phyloP scores from a whole-genome alignment of 1,140 invertebrate species.

The Portunus trituberculatus region DNA sequence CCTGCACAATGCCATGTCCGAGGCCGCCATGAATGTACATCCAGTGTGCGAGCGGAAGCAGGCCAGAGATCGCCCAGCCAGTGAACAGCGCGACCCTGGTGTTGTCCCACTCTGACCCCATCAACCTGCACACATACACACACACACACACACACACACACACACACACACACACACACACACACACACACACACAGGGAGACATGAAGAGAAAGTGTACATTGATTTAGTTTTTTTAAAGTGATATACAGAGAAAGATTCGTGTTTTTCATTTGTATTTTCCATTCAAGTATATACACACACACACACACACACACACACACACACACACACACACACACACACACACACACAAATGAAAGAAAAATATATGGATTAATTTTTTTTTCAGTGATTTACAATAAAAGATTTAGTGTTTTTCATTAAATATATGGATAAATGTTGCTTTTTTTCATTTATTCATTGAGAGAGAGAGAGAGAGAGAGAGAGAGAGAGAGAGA shows the following conservation, averaged over 20 bases:
- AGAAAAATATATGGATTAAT: too few relatives aligned
- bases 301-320: background rate
- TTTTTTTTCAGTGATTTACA: too few relatives aligned
- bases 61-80: constrained; percentile 92
- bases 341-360: background rate
- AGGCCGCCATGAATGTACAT: constrained; percentile 92
- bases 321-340: background rate
- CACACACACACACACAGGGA: background rate
- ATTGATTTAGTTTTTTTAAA: too few relatives aligned
- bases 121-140: constrained; percentile 76
- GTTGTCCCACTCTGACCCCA: constrained; percentile 79
- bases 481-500: too few relatives aligned
- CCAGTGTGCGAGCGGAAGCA: constrained; percentile 96
- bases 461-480: too few relatives aligned
- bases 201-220: too few relatives aligned
- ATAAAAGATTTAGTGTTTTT: too few relatives aligned
- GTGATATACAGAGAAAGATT: too few relatives aligned
- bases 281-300: background rate
- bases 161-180: background rate
- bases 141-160: background rate
- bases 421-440: too few relatives aligned
- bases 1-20: constrained; percentile 80
- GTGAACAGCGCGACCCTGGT: constrained; percentile 85
- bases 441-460: too few relatives aligned
- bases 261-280: too few relatives aligned